Conservation (phyloP, 2,113 vertebrate species). For the Microcebus griseorufus region DNA sequence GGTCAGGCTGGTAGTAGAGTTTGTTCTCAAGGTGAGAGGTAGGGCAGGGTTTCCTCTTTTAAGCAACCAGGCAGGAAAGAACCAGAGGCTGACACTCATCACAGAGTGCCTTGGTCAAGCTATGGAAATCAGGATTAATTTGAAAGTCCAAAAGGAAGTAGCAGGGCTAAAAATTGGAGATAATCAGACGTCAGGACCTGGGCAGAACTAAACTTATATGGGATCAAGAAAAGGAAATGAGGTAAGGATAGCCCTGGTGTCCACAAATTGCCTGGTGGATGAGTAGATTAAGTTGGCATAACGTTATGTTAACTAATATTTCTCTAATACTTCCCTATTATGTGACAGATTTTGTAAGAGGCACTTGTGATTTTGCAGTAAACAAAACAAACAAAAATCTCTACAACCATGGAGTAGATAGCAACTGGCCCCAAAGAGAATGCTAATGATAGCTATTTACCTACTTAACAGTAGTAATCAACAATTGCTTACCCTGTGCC, state of each 20-base stretch:
- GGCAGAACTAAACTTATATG: neutral
- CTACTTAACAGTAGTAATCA: neutral
- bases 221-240: neutral
- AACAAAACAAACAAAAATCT: neutral
- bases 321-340: neutral
- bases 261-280: neutral
- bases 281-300: neutral
- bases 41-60: neutral
- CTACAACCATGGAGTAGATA: neutral
- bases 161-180: neutral
- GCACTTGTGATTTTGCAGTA: neutral
- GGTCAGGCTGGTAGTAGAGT: neutral
- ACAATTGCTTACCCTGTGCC: neutral
- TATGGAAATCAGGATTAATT: neutral
- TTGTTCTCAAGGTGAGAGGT: neutral
- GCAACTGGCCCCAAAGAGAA: neutral
- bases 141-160: neutral
- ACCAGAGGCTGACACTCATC: neutral
- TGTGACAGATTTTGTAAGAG: neutral
- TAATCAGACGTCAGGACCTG: neutral
- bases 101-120: neutral
- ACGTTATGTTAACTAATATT: neutral
- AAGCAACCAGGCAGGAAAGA: neutral
- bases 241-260: neutral
- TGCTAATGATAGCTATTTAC: neutral